Conservation (phyloP, 2,888 invertebrate species). For the Hemicrepidius hirtus region DNA sequence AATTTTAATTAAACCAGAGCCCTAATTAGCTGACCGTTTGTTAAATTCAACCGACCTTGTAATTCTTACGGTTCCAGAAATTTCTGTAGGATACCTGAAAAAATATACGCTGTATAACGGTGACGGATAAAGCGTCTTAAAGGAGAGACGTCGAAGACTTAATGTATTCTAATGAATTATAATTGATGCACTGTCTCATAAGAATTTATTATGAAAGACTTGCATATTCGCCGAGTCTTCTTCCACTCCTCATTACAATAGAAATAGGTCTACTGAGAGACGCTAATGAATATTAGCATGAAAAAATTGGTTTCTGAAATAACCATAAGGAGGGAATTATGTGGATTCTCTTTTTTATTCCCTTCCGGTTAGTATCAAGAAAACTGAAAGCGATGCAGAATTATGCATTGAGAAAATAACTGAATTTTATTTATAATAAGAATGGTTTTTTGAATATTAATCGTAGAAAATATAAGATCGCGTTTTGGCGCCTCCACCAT, state of each 20-base stretch:
- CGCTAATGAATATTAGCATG: constrained; percentile 54
- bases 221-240: constrained; percentile 46
- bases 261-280: constrained; percentile 51
- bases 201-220: constrained; percentile 52
- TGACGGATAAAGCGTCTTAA: constrained; percentile 4
- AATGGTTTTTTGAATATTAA: background rate
- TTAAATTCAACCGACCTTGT: too few species aligned
- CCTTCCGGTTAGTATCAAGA: background rate
- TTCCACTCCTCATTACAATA: constrained; percentile 50
- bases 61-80: too few species aligned
- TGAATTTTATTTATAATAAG: constrained; percentile 8
- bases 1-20: too few species aligned
- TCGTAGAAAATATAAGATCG: too few species aligned
- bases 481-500: too few species aligned
- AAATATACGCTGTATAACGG: background rate
- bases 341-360: constrained; percentile 31
- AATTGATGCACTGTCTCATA: constrained; percentile 56
- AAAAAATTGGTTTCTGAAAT: constrained; percentile 51
- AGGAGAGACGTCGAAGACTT: constrained; percentile 27
- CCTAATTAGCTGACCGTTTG: too few species aligned
- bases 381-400: constrained; percentile 24
- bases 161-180: constrained; percentile 57
- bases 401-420: constrained; percentile 34
- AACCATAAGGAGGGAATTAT: constrained; percentile 40
- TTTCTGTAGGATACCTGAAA: too few species aligned